Conservation (phyloP, 2,888 invertebrate genomes). For the Leptogaster cylindrica region DNA sequence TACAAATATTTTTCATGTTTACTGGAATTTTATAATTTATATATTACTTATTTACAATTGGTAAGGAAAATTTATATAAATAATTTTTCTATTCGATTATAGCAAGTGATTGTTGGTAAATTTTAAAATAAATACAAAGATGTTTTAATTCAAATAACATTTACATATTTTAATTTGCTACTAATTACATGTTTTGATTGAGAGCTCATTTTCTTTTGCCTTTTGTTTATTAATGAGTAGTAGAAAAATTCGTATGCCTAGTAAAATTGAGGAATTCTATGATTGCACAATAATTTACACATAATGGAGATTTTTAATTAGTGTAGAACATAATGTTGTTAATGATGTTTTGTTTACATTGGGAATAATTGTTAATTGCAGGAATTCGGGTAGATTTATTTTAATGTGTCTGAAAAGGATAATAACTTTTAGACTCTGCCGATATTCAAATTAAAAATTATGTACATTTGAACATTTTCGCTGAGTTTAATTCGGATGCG, state of each 20-base stretch:
- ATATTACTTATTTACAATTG: slow-evolving; percentile 9
- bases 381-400: no score
- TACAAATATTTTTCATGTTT: no score
- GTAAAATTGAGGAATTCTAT: background rate
- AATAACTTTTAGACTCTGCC: no score
- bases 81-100: no score
- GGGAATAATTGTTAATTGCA: background rate
- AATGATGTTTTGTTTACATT: background rate
- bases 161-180: slow-evolving; percentile 1
- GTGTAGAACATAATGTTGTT: no score
- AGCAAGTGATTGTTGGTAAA: background rate
- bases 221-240: no score
- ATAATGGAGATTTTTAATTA: no score
- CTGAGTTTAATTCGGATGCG: no score
- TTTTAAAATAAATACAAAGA: slow-evolving; percentile 17
- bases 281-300: slow-evolving; percentile 2
- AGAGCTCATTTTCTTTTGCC: slow-evolving; percentile 27
- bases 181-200: slow-evolving; percentile 30
- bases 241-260: slow-evolving; percentile 7
- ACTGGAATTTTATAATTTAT: slow-evolving; percentile 1
- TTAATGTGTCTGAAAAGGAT: no score
- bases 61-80: background rate
- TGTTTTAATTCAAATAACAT: background rate
- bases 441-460: no score
- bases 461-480: no score